Percentiles rank a stretch among this genome's conserved stretches.
phyloP scores from a whole-genome alignment of 1,140 invertebrate species.

The Lysiphlebus fabarum region DNA sequence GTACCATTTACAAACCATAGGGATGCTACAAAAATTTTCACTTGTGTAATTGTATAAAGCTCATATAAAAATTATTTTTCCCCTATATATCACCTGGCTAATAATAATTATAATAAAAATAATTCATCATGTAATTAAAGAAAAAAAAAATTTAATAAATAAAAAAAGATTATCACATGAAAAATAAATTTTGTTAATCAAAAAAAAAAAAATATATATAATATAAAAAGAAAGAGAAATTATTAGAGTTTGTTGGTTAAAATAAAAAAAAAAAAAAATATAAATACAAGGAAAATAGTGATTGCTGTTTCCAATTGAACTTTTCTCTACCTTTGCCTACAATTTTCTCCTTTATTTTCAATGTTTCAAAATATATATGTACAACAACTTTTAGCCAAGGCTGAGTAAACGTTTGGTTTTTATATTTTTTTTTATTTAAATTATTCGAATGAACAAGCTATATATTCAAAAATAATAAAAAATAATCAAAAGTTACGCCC shows the following conservation, averaged over 20 bases:
- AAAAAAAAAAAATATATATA: slow-evolving; percentile 57
- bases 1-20: slow-evolving; percentile 47
- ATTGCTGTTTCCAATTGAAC: slow-evolving; percentile 58
- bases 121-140: too few relatives aligned
- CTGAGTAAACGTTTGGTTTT: too few relatives aligned
- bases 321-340: slow-evolving; percentile 35
- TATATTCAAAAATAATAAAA: slow-evolving; percentile 35
- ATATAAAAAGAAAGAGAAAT: slow-evolving; percentile 58
- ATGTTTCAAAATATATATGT: too few relatives aligned
- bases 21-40: slow-evolving; percentile 44
- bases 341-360: slow-evolving; percentile 20
- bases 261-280: slow-evolving; percentile 37
- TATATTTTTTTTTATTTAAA: slow-evolving; percentile 31
- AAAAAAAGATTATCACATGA: background rate
- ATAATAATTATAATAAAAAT: too few relatives aligned
- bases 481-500: slow-evolving; percentile 55
- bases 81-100: too few relatives aligned
- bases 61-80: background rate
- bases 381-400: too few relatives aligned
- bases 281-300: slow-evolving; percentile 56
- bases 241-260: slow-evolving; percentile 55
- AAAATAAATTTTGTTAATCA: slow-evolving; percentile 19
- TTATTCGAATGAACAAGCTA: slow-evolving; percentile 56
- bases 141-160: too few relatives aligned
- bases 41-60: slow-evolving; percentile 48